Base-by-base conservation (phyloP, 1,140 invertebrate genomes). In the Battus philenor region DNA sequence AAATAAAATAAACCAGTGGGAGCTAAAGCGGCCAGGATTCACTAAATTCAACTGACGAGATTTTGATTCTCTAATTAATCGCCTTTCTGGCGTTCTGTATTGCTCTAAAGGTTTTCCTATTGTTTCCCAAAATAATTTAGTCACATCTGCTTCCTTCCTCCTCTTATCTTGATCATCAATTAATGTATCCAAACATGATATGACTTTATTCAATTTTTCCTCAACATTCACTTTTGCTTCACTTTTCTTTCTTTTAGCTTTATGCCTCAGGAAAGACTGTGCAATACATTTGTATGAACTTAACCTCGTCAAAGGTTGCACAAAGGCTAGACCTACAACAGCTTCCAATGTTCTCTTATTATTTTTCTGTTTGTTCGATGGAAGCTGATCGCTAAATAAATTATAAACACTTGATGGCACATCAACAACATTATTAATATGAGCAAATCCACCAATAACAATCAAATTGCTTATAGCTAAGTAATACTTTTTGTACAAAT, bases 31-130 rank as follows among this genome's bases (percentile, higher is more conserved):
- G 59, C 89, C 90, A 47, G 88, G 89, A 70, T 91, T 91, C 4
- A 89, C 80, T 44, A 95, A 74, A 50, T 89, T 89, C 6, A 97
- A 72, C 2, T 91, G 91, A 54, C 91, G 87, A 8, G 89, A 85
- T 50, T 91, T 90, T 1, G 94, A 95, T 60, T 96, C 94, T 45
- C 92, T 86, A 20, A 97, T 88, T 11, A 97, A 74, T 29, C 95
- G 87, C 47, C 95, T 88, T 27, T 91, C 80, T 12, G 93, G 90
- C 5, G 87, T 89, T 59, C 89, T 88, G 41, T 93, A 87, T 32
- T 88, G 80, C 44, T 95, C 93, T 17, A 91, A 76, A 6, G 88
- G 66, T 75, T 92, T 92, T 0, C 91, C 90, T 22, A 89, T 83
- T 44, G 81, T 90, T 60, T 93, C 90, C 94, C 94, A 96, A 88